Conservation (phyloP, 2,888 invertebrate species). For the Nomada fabriciana region DNA sequence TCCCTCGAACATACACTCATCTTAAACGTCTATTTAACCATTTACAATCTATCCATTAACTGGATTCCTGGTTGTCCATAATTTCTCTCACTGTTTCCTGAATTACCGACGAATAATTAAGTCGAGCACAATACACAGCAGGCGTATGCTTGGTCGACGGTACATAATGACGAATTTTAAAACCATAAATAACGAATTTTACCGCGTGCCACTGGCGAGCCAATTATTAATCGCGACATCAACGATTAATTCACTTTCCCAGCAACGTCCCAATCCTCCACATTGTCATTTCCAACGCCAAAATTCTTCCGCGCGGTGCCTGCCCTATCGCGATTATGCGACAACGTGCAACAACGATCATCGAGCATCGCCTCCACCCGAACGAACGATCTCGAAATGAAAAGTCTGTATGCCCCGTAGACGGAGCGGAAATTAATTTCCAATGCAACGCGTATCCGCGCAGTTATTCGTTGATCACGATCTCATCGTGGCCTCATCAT, state of each 20-base stretch:
- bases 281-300: not conserved
- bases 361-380: not conserved
- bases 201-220: slow-evolving; percentile 1
- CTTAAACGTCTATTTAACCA: not conserved
- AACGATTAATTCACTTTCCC: not conserved
- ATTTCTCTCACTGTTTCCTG: slow-evolving; percentile 28
- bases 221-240: slow-evolving; percentile 40
- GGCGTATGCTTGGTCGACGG: not conserved
- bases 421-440: slow-evolving; percentile 41
- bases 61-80: not conserved
- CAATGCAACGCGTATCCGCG: slow-evolving; percentile 21
- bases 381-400: not conserved
- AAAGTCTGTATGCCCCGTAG: not conserved
- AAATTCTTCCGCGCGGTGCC: not conserved
- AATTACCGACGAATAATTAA: slow-evolving; percentile 24
- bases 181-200: slow-evolving; percentile 15
- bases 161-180: no score
- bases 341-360: not conserved
- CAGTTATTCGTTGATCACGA: slow-evolving; percentile 33
- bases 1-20: not conserved
- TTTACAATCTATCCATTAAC: slow-evolving; percentile 3
- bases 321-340: not conserved
- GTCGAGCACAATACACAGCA: slow-evolving; percentile 18
- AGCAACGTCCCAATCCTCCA: not conserved
- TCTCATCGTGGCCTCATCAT: slow-evolving; percentile 31